Base-by-base conservation (phyloP, 2,888 invertebrate species). In the Aricia artaxerxes region DNA sequence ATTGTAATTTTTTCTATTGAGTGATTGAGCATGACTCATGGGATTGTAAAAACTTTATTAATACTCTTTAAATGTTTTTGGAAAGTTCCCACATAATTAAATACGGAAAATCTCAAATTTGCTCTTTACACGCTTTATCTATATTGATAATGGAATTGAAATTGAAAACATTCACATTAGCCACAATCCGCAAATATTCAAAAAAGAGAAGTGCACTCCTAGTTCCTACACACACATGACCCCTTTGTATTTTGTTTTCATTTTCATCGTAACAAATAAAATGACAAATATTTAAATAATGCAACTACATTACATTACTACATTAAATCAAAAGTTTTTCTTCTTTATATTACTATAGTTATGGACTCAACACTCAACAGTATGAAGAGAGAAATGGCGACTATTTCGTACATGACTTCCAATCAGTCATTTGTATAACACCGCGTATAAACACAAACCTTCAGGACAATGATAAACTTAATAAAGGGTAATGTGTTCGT, bases 401-500 rank as follows among this genome's bases (percentile, higher is more conserved):
- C 24, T 64, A 64, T 64, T 24, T 64, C 31, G 64, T 31, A 5
- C 13, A 16, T 69, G 31, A 69, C 69, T 35, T 69, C 35, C 4
- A 16, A 35, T 13, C 0, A 35, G 69, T 69, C 13, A 69, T 69
- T 16, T 31, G 31, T 69, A 13, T 38, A 69, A 38, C 69, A 69
- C 69, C 13, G 69, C 69, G 69, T 13, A 69, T 69, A 35, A 69
- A 16, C 35, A 69, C 69, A 69, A 69, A 38, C 69, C 16, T 69
- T 69, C 31, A 35, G 69, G 69, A 69, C 69, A 69, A 69, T 69
- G 35, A 69, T 69, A 69, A 69, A 69, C 69, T 69, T 13, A 69
- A 69, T 69, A 69, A 35, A 69, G 64, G 31, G 69, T 16, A 35
- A 38, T 69, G 69, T 38, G 69, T 69, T 38, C 69, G 35, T 38